Base-by-base conservation (phyloP, 1,140 invertebrate species). In the Harpegnathos saltator region DNA sequence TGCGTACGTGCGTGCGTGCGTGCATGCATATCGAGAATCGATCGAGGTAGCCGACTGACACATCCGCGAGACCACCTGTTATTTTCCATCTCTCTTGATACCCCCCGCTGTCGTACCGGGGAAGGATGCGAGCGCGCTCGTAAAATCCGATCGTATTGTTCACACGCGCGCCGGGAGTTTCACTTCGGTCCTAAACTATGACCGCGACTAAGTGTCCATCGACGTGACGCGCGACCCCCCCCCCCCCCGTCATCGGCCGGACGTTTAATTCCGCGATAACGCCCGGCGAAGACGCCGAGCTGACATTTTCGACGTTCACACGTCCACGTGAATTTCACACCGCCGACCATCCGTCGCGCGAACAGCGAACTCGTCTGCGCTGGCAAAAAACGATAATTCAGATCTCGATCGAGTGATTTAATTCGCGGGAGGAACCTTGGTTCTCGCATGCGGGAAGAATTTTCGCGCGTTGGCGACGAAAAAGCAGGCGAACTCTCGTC, bases 231-330 rank as follows among this genome's bases (percentile, higher is more conserved):
- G 59, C 12, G 48, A 68, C 24, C 17, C 50, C n/a, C 48, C 75
- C n/a, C n/a, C n/a, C n/a, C n/a, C n/a, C n/a, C n/a, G n/a, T 85
- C 80, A 52, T 73, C 54, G 38, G 73, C 52, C 58, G 50, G 17
- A 48, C 9, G 2, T 44, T 11, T 22, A 29, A 73, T 22, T 82
- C n/a, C 48, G 12, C 24, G 4, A 56, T 54, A 54, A 50, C 19
- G 33, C n/a, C 15, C 24, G 15, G 26, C 5, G 19, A 66, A 48
- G 63, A 73, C n/a, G n/a, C 7, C 3, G 17, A 59, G 68, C 38
- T 26, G 22, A 69, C 19, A 19, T 19, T 68, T n/a, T 65, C 14
- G 52, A 15, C 17, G 15, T n/a, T 22, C 26, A 26, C 26, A 26
- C 38, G 22, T 15, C 33, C 17, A 0, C 17, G n/a, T 54, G 14